Base-by-base conservation (phyloP, 2,888 invertebrate genomes). In the Campaea margaritaria region DNA sequence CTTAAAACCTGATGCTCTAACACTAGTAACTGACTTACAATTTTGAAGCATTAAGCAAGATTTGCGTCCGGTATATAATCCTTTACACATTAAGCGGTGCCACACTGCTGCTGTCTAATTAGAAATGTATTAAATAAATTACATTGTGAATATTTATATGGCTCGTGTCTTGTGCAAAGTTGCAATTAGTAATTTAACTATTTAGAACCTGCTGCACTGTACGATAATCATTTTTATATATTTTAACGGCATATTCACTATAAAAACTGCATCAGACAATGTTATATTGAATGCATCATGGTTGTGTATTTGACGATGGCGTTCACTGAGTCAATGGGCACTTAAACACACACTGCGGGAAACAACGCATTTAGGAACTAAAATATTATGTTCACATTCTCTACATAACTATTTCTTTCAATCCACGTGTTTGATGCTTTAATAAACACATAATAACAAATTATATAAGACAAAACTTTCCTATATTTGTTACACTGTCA, bases 141-240 rank as follows among this genome's bases (percentile, higher is more conserved):
- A 89, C 89, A 89, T 91, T 92, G 91, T 87, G 88, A 82, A 78
- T 79, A 78, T 76, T 81, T 49, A 62, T 82, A 83, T 86, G 81
- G 83, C 85, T 88, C 76, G 88, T 89, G 89, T 83, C 79, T 79
- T 78, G 91, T 91, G 91, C 89, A 80, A 85, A 82, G 82, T 87
- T 83, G 82, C 78, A 78, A 83, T 81, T 81, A 85, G 81, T 79
- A 81, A 82, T 81, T 83, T 68, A 83, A 83, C 73, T 83, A 70
- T 81, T 86, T 82, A 88, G 81, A 86, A 91, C 90, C 91, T 91
- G 89, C 79, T 79, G 79, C 84, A 85, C 86, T 77, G 75, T 79
- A 67, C 69, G 68, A 74, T 75, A 83, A 77, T 81, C 81, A 83
- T 88, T 78, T 71, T 74, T 64, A 58, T 39, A 64, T 64, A 64